Evolutionary conservation across 2,888 invertebrate species (phyloP).

Genomic region (Xanthostigma xanthostigma): DNA sequence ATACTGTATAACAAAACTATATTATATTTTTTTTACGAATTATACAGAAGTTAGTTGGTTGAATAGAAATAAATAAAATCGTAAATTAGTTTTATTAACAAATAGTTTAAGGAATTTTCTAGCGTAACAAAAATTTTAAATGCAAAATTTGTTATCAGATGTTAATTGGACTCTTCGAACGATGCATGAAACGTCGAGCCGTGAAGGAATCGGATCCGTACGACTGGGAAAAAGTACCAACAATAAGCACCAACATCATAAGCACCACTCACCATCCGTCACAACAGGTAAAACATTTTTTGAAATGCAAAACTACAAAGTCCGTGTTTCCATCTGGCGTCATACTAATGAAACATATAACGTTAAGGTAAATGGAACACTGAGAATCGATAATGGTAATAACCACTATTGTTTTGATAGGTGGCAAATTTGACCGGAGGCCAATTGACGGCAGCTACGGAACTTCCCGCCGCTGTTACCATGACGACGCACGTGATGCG

Average conservation of each 20-base stretch:
- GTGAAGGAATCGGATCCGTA: slow-evolving; percentile 83
- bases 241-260: slow-evolving; percentile 22
- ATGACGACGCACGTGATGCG: slow-evolving; percentile 12
- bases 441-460: slow-evolving; percentile 10
- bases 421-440: slow-evolving; percentile 7
- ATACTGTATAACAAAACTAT: too few relatives aligned
- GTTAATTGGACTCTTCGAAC: slow-evolving; percentile 72
- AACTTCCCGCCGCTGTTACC: slow-evolving; percentile 17
- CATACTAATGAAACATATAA: too few relatives aligned
- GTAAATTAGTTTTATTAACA: not conserved
- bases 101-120: not conserved
- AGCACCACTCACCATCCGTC: slow-evolving; percentile 19
- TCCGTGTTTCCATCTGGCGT: too few relatives aligned
- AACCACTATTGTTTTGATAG: not conserved
- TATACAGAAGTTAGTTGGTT: too few relatives aligned
- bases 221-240: slow-evolving; percentile 76
- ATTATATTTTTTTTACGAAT: too few relatives aligned
- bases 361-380: too few relatives aligned
- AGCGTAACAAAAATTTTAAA: not conserved
- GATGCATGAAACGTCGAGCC: slow-evolving; percentile 86
- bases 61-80: too few relatives aligned
- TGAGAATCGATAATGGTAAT: too few relatives aligned
- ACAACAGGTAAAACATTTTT: slow-evolving; percentile 11
- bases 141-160: slow-evolving; percentile 33
- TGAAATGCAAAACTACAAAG: not conserved